Evolutionary conservation across 1,140 invertebrate species (phyloP), one percentile per base, ranked within the genome.

Genomic region (Heliconius melpomene): DNA sequence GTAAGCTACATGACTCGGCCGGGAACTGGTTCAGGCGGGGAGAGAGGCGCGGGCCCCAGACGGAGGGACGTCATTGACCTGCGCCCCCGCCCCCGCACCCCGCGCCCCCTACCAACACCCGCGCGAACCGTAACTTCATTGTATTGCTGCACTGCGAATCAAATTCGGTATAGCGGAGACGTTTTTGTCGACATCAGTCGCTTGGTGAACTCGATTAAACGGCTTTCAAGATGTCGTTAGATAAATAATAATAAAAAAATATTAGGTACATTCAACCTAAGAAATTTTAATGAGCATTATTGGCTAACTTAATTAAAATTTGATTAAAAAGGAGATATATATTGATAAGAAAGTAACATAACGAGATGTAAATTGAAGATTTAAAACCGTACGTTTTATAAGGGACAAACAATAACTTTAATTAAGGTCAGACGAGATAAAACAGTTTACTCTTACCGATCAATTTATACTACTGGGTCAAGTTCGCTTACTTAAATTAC

Each of bases 21-120:
- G 86, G 86, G 88, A 91, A 92, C 90, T 91, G 90, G 91, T 92
- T 90, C 88, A 89, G 83, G 83, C 80, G 86, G 77, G 77, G 80
- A 85, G 82, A 78, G 85, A 83, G 84, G 86, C 73, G 85, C 81
- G 88, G 88, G 86, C 86, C 87, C 90, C 90, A 92, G 91, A 93
- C 91, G 90, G 86, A 89, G 89, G 90, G 88, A 88, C 91, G 91
- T 92, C 91, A 93, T 93, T 92, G 91, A 93, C 91, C 91, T 92
- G 87, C 83, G 85, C 83, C 86, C 83, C 86, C 82, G 81, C 79
- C 88, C 81, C 77, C 80, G 54, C 72, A 57, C 79, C 83, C 72
- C 77, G 29, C 83, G 70, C 83, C 79, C 83, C 80, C 85, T 83
- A 86, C 89, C 77, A 84, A 87, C 89, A 87, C 86, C 86, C 85